Percentiles rank a stretch among this genome's conserved stretches.
Conservation (phyloP, 1,140 invertebrate species). For the Monochamus saltuarius region DNA sequence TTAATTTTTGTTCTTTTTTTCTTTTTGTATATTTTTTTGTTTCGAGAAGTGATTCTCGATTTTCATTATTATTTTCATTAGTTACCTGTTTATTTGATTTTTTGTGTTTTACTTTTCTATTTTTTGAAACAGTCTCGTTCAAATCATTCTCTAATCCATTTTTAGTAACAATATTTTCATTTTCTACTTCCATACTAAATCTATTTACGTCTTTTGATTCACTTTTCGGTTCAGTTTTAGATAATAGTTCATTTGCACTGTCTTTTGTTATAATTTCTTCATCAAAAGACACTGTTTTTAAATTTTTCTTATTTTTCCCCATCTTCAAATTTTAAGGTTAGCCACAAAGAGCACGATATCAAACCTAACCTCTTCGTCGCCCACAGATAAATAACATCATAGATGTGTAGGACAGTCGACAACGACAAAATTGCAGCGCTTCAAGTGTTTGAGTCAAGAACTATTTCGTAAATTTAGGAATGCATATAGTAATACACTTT, state of each 20-base stretch:
- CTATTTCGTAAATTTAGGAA: too few relatives aligned
- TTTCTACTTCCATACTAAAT: constrained; percentile 12
- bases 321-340: not conserved
- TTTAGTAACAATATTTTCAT: not conserved
- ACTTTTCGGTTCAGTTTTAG: not conserved
- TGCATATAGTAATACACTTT: too few relatives aligned
- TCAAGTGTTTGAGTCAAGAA: too few relatives aligned
- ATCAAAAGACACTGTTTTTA: constrained; percentile 27
- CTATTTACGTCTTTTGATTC: not conserved
- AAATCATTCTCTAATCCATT: not conserved
- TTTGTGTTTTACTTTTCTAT: not conserved
- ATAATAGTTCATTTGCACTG: constrained; percentile 17
- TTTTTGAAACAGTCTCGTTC: not conserved
- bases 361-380: too few relatives aligned
- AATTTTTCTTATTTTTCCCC: constrained; percentile 12
- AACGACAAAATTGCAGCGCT: too few relatives aligned
- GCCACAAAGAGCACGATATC: too few relatives aligned
- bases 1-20: not conserved
- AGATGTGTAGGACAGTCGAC: too few relatives aligned
- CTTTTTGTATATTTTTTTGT: not conserved
- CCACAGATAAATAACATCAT: too few relatives aligned
- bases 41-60: too few relatives aligned
- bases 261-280: constrained; percentile 35
- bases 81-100: not conserved
- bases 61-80: not conserved